phyloP scores from a whole-genome alignment of 2,113 vertebrate species.

The Xiphophorus maculatus region DNA sequence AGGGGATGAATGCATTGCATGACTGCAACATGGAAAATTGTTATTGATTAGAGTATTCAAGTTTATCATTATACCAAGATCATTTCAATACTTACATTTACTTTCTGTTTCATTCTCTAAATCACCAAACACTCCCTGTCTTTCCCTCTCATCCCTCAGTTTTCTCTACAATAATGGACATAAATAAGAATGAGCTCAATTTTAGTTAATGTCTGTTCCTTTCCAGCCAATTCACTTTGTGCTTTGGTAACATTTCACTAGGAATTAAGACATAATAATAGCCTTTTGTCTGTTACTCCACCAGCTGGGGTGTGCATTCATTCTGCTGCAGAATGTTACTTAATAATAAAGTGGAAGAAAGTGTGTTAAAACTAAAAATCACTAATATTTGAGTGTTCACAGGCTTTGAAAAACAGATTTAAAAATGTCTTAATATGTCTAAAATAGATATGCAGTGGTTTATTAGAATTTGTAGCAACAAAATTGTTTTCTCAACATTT shows the following conservation, averaged over 20 bases:
- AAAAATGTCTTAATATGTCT: too few relatives aligned
- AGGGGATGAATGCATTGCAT: slow-evolving; percentile 1
- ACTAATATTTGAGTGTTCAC: slow-evolving; percentile 3
- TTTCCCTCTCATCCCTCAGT: slow-evolving; percentile 30
- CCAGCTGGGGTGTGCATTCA: slow-evolving; percentile 23
- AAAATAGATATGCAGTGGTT: too few relatives aligned
- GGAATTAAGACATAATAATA: slow-evolving; percentile 62
- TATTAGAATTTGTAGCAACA: too few relatives aligned
- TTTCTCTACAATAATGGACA: slow-evolving; percentile 30
- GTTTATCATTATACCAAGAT: slow-evolving; percentile 9
- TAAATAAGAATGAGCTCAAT: slow-evolving; percentile 25
- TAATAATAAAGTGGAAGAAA: background rate
- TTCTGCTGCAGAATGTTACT: slow-evolving; percentile 9
- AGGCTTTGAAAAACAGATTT: background rate
- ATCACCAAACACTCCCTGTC: slow-evolving; percentile 18
- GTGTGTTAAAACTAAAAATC: background rate
- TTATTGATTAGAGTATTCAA: slow-evolving; percentile 31
- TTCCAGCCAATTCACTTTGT: slow-evolving; percentile 46
- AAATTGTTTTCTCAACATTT: too few relatives aligned
- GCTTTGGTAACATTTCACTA: slow-evolving; percentile 40
- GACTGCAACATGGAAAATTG: slow-evolving; percentile 3
- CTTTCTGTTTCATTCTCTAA: background rate
- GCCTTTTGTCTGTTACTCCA: slow-evolving; percentile 65
- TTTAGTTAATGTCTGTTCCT: slow-evolving; percentile 40
- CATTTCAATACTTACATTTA: slow-evolving; percentile 3